Conservation (phyloP, 2,888 invertebrate species). For the Chromoteleia sp. region DNA sequence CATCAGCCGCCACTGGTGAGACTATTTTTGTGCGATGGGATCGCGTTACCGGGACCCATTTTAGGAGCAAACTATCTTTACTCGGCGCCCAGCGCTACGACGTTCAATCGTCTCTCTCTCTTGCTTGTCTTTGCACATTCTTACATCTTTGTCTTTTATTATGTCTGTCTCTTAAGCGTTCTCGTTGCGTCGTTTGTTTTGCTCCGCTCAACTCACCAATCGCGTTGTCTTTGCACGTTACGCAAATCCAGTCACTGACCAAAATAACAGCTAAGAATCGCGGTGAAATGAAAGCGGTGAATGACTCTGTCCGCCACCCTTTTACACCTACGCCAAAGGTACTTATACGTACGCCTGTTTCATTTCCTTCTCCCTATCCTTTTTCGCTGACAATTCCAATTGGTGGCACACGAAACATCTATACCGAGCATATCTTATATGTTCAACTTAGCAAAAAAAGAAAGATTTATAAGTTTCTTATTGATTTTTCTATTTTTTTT, state of each 20-base stretch:
- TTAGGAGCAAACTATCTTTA: constrained; percentile 87
- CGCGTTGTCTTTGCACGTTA: constrained; percentile 75
- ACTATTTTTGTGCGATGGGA: constrained; percentile 87
- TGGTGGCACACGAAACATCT: neutral
- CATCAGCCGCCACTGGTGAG: constrained; percentile 73
- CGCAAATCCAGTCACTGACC: constrained; percentile 83
- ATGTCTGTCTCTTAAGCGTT: constrained; percentile 48
- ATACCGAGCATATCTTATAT: no score
- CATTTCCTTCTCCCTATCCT: constrained; percentile 6
- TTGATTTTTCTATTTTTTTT: no score
- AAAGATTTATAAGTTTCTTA: no score
- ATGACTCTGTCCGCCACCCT: constrained; percentile 66
- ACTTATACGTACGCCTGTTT: neutral
- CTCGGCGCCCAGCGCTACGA: constrained; percentile 79
- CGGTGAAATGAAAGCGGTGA: constrained; percentile 63
- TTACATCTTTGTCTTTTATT: constrained; percentile 56
- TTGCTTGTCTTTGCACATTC: constrained; percentile 63
- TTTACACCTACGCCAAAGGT: constrained; percentile 57
- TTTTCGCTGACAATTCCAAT: constrained; percentile 17
- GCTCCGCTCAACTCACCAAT: constrained; percentile 73
- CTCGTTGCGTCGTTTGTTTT: constrained; percentile 61
- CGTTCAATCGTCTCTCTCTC: constrained; percentile 62
- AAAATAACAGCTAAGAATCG: constrained; percentile 79
- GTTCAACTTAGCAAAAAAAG: no score
- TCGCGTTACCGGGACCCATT: constrained; percentile 89